Evolutionary conservation across 2,113 vertebrate genomes (phyloP), one percentile per base, ranked within the genome.

Genomic region (Aramus guarauna): DNA sequence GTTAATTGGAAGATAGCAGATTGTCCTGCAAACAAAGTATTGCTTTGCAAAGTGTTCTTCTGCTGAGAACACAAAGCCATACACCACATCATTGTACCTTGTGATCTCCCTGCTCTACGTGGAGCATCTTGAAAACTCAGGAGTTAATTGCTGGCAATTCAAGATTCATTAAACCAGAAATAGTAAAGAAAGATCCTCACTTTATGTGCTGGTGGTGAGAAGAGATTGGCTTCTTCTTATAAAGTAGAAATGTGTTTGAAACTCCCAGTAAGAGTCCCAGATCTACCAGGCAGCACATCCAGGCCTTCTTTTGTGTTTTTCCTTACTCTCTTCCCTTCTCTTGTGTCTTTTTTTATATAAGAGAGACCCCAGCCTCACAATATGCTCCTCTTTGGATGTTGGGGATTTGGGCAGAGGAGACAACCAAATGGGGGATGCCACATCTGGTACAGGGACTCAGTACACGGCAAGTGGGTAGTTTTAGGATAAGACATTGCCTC

Each of bases 231-330:
- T 81, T 27, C 36, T 74, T 66, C 30, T 18, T 48, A 4, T 37
- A 34, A 82, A 34, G 22, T 5, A 32, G 26, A 23, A 85, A 81
- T 18, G 3, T 62, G 10, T 53, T 67, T 67, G 47, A 82, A 90
- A 74, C 12, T 9, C n/a, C 10, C 21, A 27, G 0, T 15, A 43
- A 22, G 19, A 71, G 6, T 22, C 9, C 6, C 29, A 36, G 47
- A 39, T 53, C 23, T 48, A 19, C 17, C 21, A 43, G 56, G 7
- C 18, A 47, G 45, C 45, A 47, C 14, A 83, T 16, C 15, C 15
- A 48, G 60, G 5, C 6, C 9, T 52, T 64, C 2, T 34, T 73
- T 68, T 64, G 36, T 73, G 16, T 29, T 15, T 73, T 80, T 73
- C 39, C 7, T 37, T 37, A 30, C 26, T 60, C 6, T 22, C 21